Evolutionary conservation across 2,113 vertebrate genomes (phyloP).

Genomic region (Danio rerio): GRCz12tu NC_133182.1:69599501-69600000

Average conservation of each 20-base stretch:
- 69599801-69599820: constrained; percentile 79
- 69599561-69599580: neutral
- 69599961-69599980: neutral
- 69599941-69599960: neutral
- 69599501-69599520: constrained; percentile 84
- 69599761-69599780: constrained; percentile 83
- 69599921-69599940: neutral
- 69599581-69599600: neutral
- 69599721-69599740: constrained; percentile 86
- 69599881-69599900: neutral
- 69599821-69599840: constrained; percentile 84
- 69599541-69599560: constrained; percentile 49
- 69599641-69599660: constrained; percentile 60
- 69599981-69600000: neutral
- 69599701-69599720: constrained; percentile 83
- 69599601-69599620: neutral
- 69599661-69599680: constrained; percentile 62
- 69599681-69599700: constrained; percentile 75
- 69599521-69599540: constrained; percentile 65
- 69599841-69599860: neutral
- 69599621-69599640: constrained; percentile 58
- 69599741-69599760: constrained; percentile 86
- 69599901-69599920: neutral
- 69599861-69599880: neutral
- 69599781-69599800: constrained; percentile 82